Evolutionary conservation across 2,113 vertebrate genomes (phyloP).

Genomic region (Prolemur simus): DNA sequence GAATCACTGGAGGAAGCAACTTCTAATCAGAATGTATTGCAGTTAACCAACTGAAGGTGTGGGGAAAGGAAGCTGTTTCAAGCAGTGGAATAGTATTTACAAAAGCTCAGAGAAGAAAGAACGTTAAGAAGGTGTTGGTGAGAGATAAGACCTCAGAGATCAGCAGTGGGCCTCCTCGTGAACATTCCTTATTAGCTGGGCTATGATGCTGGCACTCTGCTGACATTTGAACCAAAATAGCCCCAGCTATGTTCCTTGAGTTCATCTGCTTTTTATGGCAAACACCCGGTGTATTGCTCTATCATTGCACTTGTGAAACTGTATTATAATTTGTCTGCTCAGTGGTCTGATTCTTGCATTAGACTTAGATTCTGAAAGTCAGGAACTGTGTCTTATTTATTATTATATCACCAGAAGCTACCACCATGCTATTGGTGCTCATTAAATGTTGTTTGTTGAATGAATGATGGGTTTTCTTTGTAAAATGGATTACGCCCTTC

Average conservation of each 20-base stretch:
- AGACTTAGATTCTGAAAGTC: constrained; percentile 33
- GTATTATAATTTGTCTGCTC: constrained; percentile 10
- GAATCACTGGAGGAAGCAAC: not conserved
- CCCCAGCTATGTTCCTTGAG: not conserved
- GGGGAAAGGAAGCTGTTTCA: not conserved
- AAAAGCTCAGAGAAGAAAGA: not conserved
- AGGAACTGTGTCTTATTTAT: not conserved
- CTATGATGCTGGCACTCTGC: not conserved
- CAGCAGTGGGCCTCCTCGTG: not conserved
- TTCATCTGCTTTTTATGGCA: not conserved
- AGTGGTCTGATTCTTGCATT: not conserved
- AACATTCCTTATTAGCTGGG: not conserved
- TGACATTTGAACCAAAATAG: not conserved
- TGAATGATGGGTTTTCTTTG: constrained; percentile 60
- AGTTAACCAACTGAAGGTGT: not conserved
- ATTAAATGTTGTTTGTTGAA: constrained; percentile 64
- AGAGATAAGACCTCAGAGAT: not conserved
- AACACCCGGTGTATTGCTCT: not conserved
- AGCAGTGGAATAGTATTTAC: not conserved
- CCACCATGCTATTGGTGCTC: not conserved
- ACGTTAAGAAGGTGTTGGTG: not conserved
- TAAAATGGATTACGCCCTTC: constrained; percentile 59
- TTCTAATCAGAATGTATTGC: constrained; percentile 18
- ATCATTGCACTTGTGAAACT: not conserved
- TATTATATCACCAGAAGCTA: constrained; percentile 23